Evolutionary conservation across 2,113 vertebrate species (phyloP).

Genomic region (Thymallus thymallus): DNA sequence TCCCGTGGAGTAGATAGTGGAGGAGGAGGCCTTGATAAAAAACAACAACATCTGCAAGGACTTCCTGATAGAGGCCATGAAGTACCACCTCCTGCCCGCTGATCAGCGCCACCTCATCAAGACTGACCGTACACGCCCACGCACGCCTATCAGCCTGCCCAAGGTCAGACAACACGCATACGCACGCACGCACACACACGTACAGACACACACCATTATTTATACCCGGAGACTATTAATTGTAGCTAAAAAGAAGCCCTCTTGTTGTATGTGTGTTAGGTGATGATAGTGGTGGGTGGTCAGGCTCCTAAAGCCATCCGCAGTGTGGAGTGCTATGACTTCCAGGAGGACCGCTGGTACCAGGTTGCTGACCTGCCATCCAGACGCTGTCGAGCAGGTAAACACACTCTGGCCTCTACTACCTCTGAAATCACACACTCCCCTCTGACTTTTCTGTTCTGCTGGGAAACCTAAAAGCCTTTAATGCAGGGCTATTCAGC

Average conservation of each 20-base stretch:
- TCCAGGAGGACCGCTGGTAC: conserved; percentile 95
- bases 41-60: conserved; percentile 98
- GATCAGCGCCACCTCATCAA: conserved; percentile 95
- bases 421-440: no score
- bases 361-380: conserved; percentile 93
- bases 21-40: conserved; percentile 95
- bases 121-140: conserved; percentile 89
- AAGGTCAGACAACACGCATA: conserved; percentile 69
- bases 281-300: conserved; percentile 97
- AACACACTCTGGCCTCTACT: neutral
- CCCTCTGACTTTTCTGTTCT: no score
- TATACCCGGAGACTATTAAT: no score
- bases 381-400: conserved; percentile 91
- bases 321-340: conserved; percentile 95
- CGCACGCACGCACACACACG: neutral
- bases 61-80: conserved; percentile 97
- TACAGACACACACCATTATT: neutral
- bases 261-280: conserved; percentile 74
- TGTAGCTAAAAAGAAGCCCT: neutral
- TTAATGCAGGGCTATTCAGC: neutral
- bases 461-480: no score
- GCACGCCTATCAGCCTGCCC: conserved; percentile 90
- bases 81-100: conserved; percentile 93
- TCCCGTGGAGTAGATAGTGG: conserved; percentile 80
- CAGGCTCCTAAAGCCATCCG: conserved; percentile 96